These are phyloP conservation scores for Cybosia mesomella DNA, from an alignment of 2,888 invertebrate species.

Conservation along the genomic window DNA sequence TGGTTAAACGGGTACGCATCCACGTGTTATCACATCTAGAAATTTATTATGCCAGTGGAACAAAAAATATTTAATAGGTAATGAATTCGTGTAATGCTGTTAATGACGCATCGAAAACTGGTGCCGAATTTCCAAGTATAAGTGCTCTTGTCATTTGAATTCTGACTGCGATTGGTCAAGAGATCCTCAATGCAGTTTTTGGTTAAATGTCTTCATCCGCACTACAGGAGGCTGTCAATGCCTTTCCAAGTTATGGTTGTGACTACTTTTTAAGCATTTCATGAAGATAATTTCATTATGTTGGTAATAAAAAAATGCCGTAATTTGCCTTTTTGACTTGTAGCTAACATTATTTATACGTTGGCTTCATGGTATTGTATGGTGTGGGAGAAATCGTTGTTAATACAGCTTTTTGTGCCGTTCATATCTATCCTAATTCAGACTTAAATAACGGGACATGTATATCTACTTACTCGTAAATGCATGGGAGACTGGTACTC, in stretches of 20 bases:
- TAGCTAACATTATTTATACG: constrained; percentile 37
- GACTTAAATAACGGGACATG: constrained; percentile 21
- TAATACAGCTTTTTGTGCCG: constrained; percentile 18
- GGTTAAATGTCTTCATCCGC: constrained; percentile 84
- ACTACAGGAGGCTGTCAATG: constrained; percentile 65
- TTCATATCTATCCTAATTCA: constrained; percentile 23
- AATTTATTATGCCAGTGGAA: constrained; percentile 43
- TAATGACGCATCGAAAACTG: constrained; percentile 79
- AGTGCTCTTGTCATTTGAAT: constrained; percentile 80
- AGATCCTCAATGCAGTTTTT: constrained; percentile 71
- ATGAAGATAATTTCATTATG: constrained; percentile 72
- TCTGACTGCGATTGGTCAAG: constrained; percentile 74
- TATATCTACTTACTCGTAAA: constrained; percentile 8
- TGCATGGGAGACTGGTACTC: constrained; percentile 14
- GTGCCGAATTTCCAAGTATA: constrained; percentile 83
- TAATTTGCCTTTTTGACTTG: constrained; percentile 49
- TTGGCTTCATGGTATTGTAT: constrained; percentile 37
- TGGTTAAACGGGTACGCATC: constrained; percentile 33
- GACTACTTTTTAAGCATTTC: constrained; percentile 67
- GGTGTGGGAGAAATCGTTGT: constrained; percentile 39
- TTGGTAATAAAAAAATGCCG: constrained; percentile 35
- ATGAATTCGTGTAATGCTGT: constrained; percentile 82
- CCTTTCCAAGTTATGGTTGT: constrained; percentile 67
- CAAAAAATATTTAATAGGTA: constrained; percentile 61
- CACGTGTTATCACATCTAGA: constrained; percentile 49